These are phyloP conservation scores for Molossus molossus DNA, from an alignment of 2,797 vertebrate species.

Conservation along the genomic window DNA sequence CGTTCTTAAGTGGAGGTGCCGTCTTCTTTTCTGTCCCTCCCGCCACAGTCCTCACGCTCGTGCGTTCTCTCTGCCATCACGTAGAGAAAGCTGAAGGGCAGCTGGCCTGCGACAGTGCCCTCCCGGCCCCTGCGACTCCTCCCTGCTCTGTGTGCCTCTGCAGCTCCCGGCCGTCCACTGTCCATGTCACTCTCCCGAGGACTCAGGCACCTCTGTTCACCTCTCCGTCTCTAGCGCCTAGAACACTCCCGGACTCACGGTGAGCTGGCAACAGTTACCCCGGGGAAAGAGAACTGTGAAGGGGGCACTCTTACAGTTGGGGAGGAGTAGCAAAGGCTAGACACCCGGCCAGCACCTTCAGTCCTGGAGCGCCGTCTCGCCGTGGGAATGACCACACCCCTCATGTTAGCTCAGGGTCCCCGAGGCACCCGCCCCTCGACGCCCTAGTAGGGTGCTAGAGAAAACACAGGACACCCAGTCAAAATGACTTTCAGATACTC, in stretches of 20 bases:
- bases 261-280: not conserved
- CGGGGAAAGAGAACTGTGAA: not conserved
- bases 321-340: not conserved
- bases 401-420: fast-evolving
- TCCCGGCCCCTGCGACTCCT: not conserved
- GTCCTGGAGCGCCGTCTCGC: too few species aligned
- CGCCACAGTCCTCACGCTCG: not conserved
- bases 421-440: not conserved
- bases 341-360: not conserved
- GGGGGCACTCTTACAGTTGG: not conserved
- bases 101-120: too few species aligned
- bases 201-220: not conserved
- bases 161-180: not conserved
- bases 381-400: not conserved
- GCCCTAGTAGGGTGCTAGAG: not conserved
- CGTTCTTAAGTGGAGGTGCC: not conserved
- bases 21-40: not conserved
- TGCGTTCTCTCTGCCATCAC: not conserved
- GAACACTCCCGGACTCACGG: not conserved
- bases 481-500: not conserved
- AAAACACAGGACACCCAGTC: not conserved
- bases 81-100: not conserved
- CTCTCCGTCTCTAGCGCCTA: not conserved
- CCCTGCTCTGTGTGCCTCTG: not conserved
- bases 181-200: not conserved